Base-by-base conservation (phyloP, 2,113 vertebrate species). In the Callopanchax toddi region DNA sequence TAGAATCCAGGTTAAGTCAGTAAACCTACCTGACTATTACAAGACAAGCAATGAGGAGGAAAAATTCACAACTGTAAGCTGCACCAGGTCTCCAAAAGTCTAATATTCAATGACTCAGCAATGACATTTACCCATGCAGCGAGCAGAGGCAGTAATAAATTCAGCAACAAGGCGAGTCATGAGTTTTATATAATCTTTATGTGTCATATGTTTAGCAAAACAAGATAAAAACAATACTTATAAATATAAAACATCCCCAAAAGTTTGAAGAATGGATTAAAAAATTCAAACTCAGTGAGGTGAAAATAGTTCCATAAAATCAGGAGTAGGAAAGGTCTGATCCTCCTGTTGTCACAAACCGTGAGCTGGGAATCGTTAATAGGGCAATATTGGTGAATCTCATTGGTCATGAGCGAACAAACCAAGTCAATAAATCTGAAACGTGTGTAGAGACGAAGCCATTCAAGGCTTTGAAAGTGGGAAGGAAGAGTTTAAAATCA, bases 91-190 rank as follows among this genome's bases (percentile, higher is more conserved):
- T 48, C 12, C 45, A 48, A 23, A 13, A 25, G 15, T 49, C 15
- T 26, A 15, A 49, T 48, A 52, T 20, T 32, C 25, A 32, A n/a
- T 55, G 25, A 45, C n/a, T 32, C 42, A 36, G 43, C 20, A 60
- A 37, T 37, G 20, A 37, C 10, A 34, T 20, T 13, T 40, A 40
- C n/a, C 16, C 17, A 6, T 42, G 40, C 40, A 42, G 40, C 16
- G 17, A 5, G 40, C 17, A 42, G 17, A 17, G 40, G 17, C 37
- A 15, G 16, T 40, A 40, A 16, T 40, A 15, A 16, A 40, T 16
- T 13, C 12, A 40, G 12, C 29, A 15, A 16, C 37, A 13, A 40
- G 13, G 37, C 3, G 5, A 40, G 37, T 40, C 15, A 5, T 37
- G 12, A 12, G 36, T 37, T 40, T 42, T 42, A n/a, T 17, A 11